These are phyloP conservation scores for Perca fluviatilis DNA, from an alignment of 2,113 vertebrate species.

Conservation along the genomic window DNA sequence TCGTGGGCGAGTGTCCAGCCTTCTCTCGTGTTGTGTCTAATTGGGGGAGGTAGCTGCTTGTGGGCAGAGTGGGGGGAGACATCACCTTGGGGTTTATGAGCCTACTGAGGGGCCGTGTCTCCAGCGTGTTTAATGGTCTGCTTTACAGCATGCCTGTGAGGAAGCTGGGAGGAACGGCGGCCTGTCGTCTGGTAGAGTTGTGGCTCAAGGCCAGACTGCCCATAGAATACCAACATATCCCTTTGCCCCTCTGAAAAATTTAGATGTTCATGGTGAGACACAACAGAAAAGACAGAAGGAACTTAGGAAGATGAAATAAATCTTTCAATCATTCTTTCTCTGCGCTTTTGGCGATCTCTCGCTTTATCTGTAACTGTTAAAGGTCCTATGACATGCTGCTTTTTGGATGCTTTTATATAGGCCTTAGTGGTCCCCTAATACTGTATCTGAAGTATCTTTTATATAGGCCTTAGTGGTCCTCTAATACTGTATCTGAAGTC, in stretches of 20 bases:
- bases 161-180: conserved; percentile 56
- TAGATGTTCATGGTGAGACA: background rate
- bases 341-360: background rate
- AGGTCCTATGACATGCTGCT: too few species aligned
- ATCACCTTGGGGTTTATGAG: conserved; percentile 66
- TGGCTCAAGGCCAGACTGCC: conserved; percentile 49
- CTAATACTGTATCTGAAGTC: too few species aligned
- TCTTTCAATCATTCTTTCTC: background rate
- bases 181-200: conserved; percentile 27
- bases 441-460: too few species aligned
- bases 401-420: too few species aligned
- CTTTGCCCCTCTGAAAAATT: conserved; percentile 15
- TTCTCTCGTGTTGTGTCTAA: conserved; percentile 10
- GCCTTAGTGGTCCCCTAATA: too few species aligned
- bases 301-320: background rate
- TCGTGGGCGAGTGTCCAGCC: conserved; percentile 12
- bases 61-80: conserved; percentile 47
- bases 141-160: conserved; percentile 64
- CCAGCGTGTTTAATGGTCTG: conserved; percentile 71
- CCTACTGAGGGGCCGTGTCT: conserved; percentile 60
- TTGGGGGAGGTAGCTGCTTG: conserved; percentile 36
- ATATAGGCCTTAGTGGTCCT: too few species aligned
- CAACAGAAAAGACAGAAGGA: background rate
- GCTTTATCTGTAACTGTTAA: background rate
- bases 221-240: conserved; percentile 20